Percentiles rank a stretch among this genome's conserved stretches.
These are phyloP conservation scores for Prinia subflava DNA, from an alignment of 2,113 vertebrate species.

Conservation along the genomic window DNA sequence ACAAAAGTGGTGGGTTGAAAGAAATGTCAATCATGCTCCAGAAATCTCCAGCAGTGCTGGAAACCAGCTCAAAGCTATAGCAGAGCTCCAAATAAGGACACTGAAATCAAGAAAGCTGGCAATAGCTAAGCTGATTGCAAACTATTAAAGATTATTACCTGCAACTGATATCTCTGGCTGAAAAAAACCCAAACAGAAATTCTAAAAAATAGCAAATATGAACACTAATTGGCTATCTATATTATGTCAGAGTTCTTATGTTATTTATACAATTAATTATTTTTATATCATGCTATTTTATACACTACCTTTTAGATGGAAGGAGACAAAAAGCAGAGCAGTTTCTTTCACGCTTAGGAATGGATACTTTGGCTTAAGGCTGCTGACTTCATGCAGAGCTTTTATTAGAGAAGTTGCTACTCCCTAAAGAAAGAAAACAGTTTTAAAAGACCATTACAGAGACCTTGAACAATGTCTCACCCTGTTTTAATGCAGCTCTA, in stretches of 20 bases:
- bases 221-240: not conserved
- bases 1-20: not conserved
- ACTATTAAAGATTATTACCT: not conserved
- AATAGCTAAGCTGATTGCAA: not conserved
- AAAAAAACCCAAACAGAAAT: not conserved
- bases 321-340: slow-evolving; percentile 84
- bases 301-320: slow-evolving; percentile 90
- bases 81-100: not conserved
- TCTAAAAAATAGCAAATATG: not conserved
- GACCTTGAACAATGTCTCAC: not conserved
- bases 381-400: slow-evolving; percentile 88
- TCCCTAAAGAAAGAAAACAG: slow-evolving; percentile 73
- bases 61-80: not conserved
- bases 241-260: not conserved
- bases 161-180: not conserved
- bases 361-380: slow-evolving; percentile 92
- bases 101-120: not conserved
- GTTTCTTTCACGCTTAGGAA: slow-evolving; percentile 84
- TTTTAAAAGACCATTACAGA: not conserved
- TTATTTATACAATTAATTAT: not conserved
- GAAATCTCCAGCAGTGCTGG: not conserved
- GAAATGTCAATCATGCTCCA: not conserved
- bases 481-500: not conserved
- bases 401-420: slow-evolving; percentile 85
- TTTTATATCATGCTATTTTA: not conserved